Evolutionary conservation across 2,113 vertebrate species (phyloP), one percentile per base, ranked within the genome.

Genomic region (Anhinga anhinga): DNA sequence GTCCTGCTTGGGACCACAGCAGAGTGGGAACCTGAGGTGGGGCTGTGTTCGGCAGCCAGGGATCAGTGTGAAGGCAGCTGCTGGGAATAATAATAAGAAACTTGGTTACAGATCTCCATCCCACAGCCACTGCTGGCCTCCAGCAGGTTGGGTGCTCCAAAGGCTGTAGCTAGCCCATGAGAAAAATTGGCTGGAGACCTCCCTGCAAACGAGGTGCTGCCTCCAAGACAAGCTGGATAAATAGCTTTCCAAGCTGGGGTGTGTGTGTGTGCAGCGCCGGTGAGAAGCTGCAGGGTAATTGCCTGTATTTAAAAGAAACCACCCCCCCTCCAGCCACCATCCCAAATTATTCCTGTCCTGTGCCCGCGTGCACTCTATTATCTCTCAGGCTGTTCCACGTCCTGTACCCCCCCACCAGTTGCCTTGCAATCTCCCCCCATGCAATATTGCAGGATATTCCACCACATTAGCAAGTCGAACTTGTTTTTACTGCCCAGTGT

Each of bases 401-500:
- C 38, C 38, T 10, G 38, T 44, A 69, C 69, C 86, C 71, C 71
- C 56, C 3, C 5, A 12, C 3, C 67, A 20, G n/a, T 1, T 20
- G 42, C 69, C 94, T 81, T 81, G 80, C 87, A 44, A 45, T 83
- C 73, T 78, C 63, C 67, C 90, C 59, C 80, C 2, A 0, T 58
- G 74, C 4, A 23, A 79, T 95, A 73, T 89, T 90, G 72, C 1
- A 0, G 91, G 89, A 86, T 95, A 94, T 95, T 95, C 61, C 76
- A 79, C 67, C 1, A 15, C 88, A 94, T 96, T 94, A 94, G 93
- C 89, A 79, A 94, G 78, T 93, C 0, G 4, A 86, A 84, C 86
- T 91, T 95, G 93, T 73, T 94, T 96, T 96, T 95, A 96, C 93
- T 96, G 95, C 94, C 96, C 91, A 55, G 5, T 79, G 86, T 96